Conservation (phyloP, 2,797 vertebrate genomes). For the Amblyopsis hoosieri region DNA sequence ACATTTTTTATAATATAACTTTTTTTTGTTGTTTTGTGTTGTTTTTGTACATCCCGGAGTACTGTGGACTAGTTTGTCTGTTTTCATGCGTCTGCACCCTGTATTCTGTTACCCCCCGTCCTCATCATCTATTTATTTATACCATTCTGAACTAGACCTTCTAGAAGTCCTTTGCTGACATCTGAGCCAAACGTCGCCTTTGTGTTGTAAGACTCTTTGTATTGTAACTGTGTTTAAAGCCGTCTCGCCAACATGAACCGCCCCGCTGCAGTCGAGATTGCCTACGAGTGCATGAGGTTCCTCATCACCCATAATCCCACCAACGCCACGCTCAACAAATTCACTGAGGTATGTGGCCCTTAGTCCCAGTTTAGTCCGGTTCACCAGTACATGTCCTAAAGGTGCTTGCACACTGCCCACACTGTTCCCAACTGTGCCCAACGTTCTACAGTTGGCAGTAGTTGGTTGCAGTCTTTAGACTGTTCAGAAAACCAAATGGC, state of each 20-base stretch:
- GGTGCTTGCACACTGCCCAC: too few relatives aligned
- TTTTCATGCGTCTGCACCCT: slow-evolving; percentile 50
- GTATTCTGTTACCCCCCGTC: slow-evolving; percentile 37
- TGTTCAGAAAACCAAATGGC: too few relatives aligned
- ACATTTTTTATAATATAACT: slow-evolving; percentile 6
- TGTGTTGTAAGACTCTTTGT: slow-evolving; percentile 74
- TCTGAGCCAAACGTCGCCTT: slow-evolving; percentile 82
- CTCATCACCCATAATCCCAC: slow-evolving; percentile 99
- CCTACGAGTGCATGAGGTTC: slow-evolving; percentile 94
- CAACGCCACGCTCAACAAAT: slow-evolving; percentile 97
- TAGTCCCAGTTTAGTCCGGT: too few relatives aligned
- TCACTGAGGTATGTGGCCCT: slow-evolving; percentile 89
- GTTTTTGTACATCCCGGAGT: slow-evolving; percentile 55
- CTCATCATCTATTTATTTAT: slow-evolving; percentile 61
- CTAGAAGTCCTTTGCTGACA: slow-evolving; percentile 74
- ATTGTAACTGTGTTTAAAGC: slow-evolving; percentile 85
- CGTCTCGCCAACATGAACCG: slow-evolving; percentile 99
- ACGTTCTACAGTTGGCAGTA: too few relatives aligned
- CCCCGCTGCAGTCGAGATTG: slow-evolving; percentile 98
- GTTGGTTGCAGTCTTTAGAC: too few relatives aligned
- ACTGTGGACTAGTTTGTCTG: slow-evolving; percentile 54
- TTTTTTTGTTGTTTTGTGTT: slow-evolving; percentile 37
- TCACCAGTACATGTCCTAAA: too few relatives aligned
- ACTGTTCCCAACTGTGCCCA: too few relatives aligned
- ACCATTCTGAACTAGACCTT: slow-evolving; percentile 45